Conservation (phyloP, 2,888 invertebrate genomes). For the Coronaproctus castanopsis region DNA sequence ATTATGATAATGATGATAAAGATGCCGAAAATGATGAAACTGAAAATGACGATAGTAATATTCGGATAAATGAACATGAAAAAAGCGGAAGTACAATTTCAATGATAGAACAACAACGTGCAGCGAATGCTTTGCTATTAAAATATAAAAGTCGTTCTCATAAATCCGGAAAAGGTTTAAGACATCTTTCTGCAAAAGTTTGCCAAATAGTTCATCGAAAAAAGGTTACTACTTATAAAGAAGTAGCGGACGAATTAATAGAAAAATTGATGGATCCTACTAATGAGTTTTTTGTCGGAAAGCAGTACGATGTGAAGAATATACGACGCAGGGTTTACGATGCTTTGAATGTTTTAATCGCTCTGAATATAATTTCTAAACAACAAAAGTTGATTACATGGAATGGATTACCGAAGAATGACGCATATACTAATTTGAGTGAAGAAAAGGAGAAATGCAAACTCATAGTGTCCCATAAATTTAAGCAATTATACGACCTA, state of each 20-base stretch:
- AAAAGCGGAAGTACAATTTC: too few species aligned
- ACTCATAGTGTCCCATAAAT: conserved; percentile 73
- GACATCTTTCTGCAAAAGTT: conserved; percentile 99
- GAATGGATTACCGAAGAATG: conserved; percentile 91
- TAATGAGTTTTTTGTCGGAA: conserved; percentile 1
- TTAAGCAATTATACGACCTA: conserved; percentile 77
- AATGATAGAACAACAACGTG: too few species aligned
- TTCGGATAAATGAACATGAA: too few species aligned
- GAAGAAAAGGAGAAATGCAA: conserved; percentile 69
- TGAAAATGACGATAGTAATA: too few species aligned
- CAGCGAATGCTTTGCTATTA: too few species aligned
- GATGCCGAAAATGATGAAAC: too few species aligned
- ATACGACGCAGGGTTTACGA: conserved; percentile 97
- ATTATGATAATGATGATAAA: too few species aligned
- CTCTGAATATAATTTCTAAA: conserved; percentile 99
- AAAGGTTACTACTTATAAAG: conserved; percentile 95
- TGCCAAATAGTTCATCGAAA: conserved; percentile 98
- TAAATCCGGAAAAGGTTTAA: conserved; percentile 87
- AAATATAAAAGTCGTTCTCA: too few species aligned
- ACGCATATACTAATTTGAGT: conserved; percentile 64
- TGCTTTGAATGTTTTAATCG: conserved; percentile 97
- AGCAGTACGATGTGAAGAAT: conserved; percentile 96
- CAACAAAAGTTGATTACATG: conserved; percentile 99
- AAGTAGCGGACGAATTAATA: conserved; percentile 97
- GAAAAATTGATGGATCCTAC: conserved; percentile 64